Evolutionary conservation across 2,113 vertebrate species (phyloP).

Genomic region (Oceanites oceanicus): DNA sequence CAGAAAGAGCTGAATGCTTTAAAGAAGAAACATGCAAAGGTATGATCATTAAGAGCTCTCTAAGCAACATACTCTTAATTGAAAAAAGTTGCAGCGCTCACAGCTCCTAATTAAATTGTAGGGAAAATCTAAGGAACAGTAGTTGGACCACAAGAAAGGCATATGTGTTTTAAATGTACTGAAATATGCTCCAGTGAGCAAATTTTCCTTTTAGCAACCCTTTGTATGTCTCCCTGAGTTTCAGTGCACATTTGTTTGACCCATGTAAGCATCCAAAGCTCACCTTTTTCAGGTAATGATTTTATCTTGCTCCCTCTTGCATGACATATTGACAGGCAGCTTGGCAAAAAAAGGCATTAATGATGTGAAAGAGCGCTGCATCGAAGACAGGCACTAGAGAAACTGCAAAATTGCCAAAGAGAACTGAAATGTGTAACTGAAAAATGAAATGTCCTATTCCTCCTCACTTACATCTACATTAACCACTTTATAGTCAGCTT

Average conservation of each 20-base stretch:
- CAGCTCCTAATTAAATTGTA: not conserved
- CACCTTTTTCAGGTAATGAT: not conserved
- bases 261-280: not conserved
- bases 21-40: conserved; percentile 98
- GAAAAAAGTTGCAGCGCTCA: not conserved
- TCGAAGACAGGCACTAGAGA: not conserved
- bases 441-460: not conserved
- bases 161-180: not conserved
- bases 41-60: conserved; percentile 50
- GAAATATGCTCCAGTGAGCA: not conserved
- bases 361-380: not conserved
- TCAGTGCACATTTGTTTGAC: not conserved
- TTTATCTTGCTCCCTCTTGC: not conserved
- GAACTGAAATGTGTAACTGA: not conserved
- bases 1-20: conserved; percentile 92
- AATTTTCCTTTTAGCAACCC: not conserved
- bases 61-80: not conserved
- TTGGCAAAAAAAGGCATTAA: not conserved
- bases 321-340: not conserved
- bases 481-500: not conserved
- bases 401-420: not conserved
- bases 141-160: not conserved
- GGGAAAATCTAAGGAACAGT: not conserved
- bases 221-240: not conserved
- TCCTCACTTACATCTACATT: not conserved